phyloP scores from a whole-genome alignment of 2,797 vertebrate species.

The Platalea minor region DNA sequence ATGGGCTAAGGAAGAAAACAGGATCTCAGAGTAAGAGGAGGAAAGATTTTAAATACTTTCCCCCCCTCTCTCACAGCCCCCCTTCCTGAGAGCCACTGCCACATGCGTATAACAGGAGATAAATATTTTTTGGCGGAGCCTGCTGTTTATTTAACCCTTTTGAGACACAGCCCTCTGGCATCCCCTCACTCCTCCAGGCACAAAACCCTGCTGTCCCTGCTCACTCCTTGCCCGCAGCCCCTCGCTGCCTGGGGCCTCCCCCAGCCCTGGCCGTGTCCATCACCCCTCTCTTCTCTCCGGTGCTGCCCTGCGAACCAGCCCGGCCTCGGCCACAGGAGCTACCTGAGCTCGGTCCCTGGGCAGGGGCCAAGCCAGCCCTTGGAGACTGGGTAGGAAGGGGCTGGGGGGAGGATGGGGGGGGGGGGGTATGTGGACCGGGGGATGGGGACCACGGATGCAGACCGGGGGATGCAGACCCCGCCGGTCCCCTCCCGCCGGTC shows the following conservation, averaged over 20 bases:
- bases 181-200: not conserved
- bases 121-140: not conserved
- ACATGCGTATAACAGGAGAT: not conserved
- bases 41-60: not conserved
- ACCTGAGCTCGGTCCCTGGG: not conserved
- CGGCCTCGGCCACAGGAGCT: not conserved
- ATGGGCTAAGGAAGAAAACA: not conserved
- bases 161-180: not conserved
- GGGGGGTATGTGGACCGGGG: accelerated
- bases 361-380: not conserved
- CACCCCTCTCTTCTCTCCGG: not conserved
- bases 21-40: not conserved
- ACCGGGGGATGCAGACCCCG: not conserved
- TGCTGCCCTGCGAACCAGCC: not conserved
- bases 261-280: not conserved
- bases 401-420: not conserved
- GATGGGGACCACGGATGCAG: not conserved
- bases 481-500: accelerated
- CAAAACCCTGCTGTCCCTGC: not conserved
- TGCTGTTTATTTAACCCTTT: conserved; percentile 59
- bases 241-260: accelerated
- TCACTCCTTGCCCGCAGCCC: not conserved
- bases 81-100: not conserved
- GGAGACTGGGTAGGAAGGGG: not conserved
- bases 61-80: not conserved